Evolutionary conservation across 2,888 invertebrate species (phyloP), one percentile per base, ranked within the genome.

Genomic region (Julus scanicus): DNA sequence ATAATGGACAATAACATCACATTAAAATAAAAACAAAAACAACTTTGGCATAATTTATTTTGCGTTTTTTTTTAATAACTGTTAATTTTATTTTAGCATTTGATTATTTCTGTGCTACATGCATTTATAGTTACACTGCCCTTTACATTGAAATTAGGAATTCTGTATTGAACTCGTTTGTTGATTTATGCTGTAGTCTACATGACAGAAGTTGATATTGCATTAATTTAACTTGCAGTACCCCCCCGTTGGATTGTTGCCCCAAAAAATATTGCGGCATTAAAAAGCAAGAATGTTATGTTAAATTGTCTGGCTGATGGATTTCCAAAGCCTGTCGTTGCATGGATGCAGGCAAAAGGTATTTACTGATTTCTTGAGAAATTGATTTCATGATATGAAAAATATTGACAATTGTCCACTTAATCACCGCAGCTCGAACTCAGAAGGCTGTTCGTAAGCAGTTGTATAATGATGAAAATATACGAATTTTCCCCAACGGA

Each of bases 311-410:
- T 84, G 84, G 88, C 88, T 6, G 88, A 88, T 39, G 89, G 89
- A n/a, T 86, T 86, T 80, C 89, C 89, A 8, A 57, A 87, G 53
- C 89, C 89, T 39, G 2, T 17, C 11, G 88, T 89, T 44, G 88
- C 86, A 15, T 89, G 89, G 89, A 57, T 80, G 86, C 89, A 89
- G 53, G 87, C 88, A 53, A 63, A 88, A 89, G 89, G 89, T 84
- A 13, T 6, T 40, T 17, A 5, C 17, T 17, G 17, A 84, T 84
- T 20, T 29, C 20, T 20, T 20, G 8, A 71, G 8, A n/a, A 71
- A 71, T 63, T 8, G 11, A 53, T 83, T 83, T 83, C 83, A 37
- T 83, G 8, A 20, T n/a, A n/a, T n/a, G n/a, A 20, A n/a, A 71
- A 71, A 71, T 71, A 29, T 71, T 20, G 9, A 5, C 29, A 71